Evolutionary conservation across 1,140 invertebrate species (phyloP).

Genomic region (Drosophila ficusphila): DNA sequence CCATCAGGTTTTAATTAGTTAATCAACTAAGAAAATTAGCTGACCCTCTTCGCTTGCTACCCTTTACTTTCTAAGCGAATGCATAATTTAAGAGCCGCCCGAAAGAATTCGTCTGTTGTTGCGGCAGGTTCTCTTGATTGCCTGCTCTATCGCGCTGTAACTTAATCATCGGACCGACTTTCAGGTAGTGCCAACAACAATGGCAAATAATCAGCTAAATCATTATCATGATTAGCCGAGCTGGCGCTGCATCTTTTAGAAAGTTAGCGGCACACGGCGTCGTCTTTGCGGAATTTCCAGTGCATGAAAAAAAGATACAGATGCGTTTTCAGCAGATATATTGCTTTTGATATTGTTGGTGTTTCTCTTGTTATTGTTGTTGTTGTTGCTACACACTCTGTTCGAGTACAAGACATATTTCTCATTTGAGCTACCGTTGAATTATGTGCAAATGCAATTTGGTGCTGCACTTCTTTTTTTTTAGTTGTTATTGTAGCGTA

Average conservation of each 20-base stretch:
- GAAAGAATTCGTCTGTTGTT: background rate
- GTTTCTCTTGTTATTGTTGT: conserved; percentile 6
- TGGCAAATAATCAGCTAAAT: conserved; percentile 41
- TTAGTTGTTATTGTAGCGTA: conserved; percentile 65
- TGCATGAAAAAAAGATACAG: conserved; percentile 81
- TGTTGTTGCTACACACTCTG: conserved; percentile 12
- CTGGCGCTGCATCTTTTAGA: conserved; percentile 71
- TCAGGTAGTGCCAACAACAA: conserved; percentile 24
- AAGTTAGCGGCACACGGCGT: conserved; percentile 71
- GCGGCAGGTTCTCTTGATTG: conserved; percentile 3
- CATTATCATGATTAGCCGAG: conserved; percentile 72
- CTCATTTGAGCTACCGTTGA: conserved; percentile 73
- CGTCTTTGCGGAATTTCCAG: conserved; percentile 76
- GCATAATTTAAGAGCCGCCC: background rate
- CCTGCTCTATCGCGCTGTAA: conserved; percentile 11
- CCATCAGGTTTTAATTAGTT: background rate
- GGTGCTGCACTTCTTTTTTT: conserved; percentile 58
- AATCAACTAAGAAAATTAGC: background rate
- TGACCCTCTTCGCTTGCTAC: background rate
- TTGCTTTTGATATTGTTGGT: conserved; percentile 10
- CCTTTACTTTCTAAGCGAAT: background rate
- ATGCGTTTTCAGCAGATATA: conserved; percentile 67
- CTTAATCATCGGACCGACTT: conserved; percentile 19
- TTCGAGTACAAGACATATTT: conserved; percentile 43
- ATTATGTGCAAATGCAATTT: conserved; percentile 76